Conservation (phyloP, 1,140 invertebrate genomes). For the Atta cephalotes region DNA sequence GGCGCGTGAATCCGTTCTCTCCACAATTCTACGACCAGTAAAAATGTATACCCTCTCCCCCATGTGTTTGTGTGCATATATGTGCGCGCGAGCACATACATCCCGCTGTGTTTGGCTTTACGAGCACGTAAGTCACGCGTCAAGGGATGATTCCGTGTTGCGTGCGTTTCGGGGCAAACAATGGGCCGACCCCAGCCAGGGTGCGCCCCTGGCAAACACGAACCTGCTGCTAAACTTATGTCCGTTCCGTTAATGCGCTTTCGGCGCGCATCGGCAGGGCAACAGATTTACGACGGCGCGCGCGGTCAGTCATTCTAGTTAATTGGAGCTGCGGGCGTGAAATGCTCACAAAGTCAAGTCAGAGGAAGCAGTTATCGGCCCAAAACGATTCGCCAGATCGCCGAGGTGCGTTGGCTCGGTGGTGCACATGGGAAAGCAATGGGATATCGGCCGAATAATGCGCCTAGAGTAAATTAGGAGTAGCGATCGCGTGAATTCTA, state of each 20-base stretch:
- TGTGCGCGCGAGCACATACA: slow-evolving; percentile 65
- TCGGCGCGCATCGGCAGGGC: slow-evolving; percentile 19
- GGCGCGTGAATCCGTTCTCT: slow-evolving; percentile 13
- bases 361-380: slow-evolving; percentile 70
- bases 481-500: slow-evolving; percentile 21
- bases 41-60: slow-evolving; percentile 38
- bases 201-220: slow-evolving; percentile 73
- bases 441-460: slow-evolving; percentile 43
- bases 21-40: background rate
- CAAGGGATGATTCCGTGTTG: slow-evolving; percentile 76
- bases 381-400: slow-evolving; percentile 54
- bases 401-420: slow-evolving; percentile 39
- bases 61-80: slow-evolving; percentile 33
- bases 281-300: slow-evolving; percentile 60
- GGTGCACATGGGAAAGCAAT: slow-evolving; percentile 57
- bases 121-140: slow-evolving; percentile 76
- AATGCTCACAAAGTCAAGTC: slow-evolving; percentile 77
- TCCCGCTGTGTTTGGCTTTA: slow-evolving; percentile 73
- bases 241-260: slow-evolving; percentile 50
- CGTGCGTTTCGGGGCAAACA: slow-evolving; percentile 76
- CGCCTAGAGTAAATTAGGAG: slow-evolving; percentile 14
- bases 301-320: slow-evolving; percentile 77
- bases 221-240: slow-evolving; percentile 61
- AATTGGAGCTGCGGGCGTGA: slow-evolving; percentile 78
- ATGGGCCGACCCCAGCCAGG: slow-evolving; percentile 73